Evolutionary conservation across 2,797 vertebrate genomes (phyloP).

Genomic region (Dryobates pubescens): DNA sequence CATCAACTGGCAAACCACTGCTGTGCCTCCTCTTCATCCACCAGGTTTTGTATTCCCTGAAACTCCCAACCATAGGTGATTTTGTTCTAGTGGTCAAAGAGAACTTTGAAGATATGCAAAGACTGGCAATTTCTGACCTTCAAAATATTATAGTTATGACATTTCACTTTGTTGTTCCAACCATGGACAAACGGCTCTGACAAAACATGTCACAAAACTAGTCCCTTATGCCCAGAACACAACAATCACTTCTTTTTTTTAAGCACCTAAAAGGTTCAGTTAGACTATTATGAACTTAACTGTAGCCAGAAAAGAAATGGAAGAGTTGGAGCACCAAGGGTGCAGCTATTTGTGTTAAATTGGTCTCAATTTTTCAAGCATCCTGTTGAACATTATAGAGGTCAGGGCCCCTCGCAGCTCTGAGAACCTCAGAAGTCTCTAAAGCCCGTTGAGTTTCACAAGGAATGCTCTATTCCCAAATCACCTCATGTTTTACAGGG

Average conservation of each 20-base stretch:
- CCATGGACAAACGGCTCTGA: neutral
- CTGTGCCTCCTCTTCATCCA: neutral
- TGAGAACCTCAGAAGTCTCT: neutral
- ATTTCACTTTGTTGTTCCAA: neutral
- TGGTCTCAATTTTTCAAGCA: slow-evolving; percentile 15
- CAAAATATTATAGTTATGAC: neutral
- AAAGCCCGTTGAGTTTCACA: neutral
- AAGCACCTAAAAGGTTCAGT: slow-evolving; percentile 7
- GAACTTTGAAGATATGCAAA: slow-evolving; percentile 5
- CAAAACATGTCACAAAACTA: neutral
- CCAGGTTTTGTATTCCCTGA: neutral
- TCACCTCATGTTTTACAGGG: neutral
- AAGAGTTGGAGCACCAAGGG: slow-evolving; percentile 20
- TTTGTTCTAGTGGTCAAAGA: neutral
- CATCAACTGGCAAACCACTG: neutral
- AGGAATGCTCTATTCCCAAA: slow-evolving; percentile 14
- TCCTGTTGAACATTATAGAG: neutral
- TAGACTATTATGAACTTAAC: slow-evolving; percentile 31
- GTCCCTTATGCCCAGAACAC: neutral
- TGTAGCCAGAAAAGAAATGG: slow-evolving; percentile 8
- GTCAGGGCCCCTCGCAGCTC: neutral
- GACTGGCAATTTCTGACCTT: neutral
- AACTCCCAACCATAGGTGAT: fast-evolving
- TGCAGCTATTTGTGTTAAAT: slow-evolving; percentile 25
- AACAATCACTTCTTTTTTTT: neutral